A percentile compares a stretch with the other conserved stretches of the same genome.
phyloP scores from a whole-genome alignment of 2,888 invertebrate genomes.

The Pseudococcus viburni region DNA sequence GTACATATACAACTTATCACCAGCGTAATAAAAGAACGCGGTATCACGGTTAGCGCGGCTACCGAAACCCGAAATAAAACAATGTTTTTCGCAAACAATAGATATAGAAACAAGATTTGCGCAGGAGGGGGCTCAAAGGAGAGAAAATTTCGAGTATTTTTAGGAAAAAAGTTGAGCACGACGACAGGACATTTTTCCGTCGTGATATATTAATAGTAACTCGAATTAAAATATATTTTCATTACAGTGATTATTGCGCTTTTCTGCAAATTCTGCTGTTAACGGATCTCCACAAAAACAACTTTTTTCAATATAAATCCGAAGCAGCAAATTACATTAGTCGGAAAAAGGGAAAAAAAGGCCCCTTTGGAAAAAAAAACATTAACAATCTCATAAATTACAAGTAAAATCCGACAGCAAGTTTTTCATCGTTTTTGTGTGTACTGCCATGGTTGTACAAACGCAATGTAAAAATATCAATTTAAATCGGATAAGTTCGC shows the following conservation, averaged over 20 bases:
- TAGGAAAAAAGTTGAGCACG: slow-evolving; percentile 7
- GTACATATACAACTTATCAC: neutral
- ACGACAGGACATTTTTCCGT: slow-evolving; percentile 10
- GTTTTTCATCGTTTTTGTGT: slow-evolving; percentile 32
- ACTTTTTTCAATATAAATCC: slow-evolving; percentile 38
- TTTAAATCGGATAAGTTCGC: slow-evolving; percentile 40
- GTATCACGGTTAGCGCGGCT: neutral
- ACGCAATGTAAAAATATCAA: slow-evolving; percentile 42
- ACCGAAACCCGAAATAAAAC: neutral
- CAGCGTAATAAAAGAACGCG: neutral
- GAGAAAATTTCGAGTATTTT: slow-evolving; percentile 1
- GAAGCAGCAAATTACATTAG: slow-evolving; percentile 16
- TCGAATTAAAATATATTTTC: slow-evolving; percentile 44
- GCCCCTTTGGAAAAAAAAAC: slow-evolving; percentile 25
- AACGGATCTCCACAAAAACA: slow-evolving; percentile 30
- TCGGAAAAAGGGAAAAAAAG: slow-evolving; percentile 13
- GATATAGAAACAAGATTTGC: neutral
- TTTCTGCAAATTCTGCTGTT: slow-evolving; percentile 26
- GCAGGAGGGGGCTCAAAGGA: neutral
- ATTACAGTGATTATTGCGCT: slow-evolving; percentile 30
- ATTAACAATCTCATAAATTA: slow-evolving; percentile 42
- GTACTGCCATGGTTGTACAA: neutral
- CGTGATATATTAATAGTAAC: slow-evolving; percentile 37
- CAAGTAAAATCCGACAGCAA: slow-evolving; percentile 38
- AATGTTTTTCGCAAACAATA: slow-evolving; percentile 3